A percentile compares a stretch with the other conserved stretches of the same genome.
Evolutionary conservation across 2,888 invertebrate genomes (phyloP).

Genomic region (Hydrotaea cyrtoneurina): DNA sequence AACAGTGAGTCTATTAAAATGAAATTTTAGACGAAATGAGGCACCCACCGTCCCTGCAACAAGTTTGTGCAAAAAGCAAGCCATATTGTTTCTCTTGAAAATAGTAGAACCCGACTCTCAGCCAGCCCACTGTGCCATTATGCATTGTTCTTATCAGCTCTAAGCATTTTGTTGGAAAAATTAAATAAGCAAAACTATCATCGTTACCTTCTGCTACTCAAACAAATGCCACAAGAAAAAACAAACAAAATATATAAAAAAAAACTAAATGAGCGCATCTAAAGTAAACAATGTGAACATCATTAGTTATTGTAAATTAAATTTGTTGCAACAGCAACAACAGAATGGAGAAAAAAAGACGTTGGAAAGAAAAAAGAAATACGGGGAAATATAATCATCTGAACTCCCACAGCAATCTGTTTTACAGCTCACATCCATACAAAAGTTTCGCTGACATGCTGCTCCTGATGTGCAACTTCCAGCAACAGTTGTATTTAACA

Average conservation of each 20-base stretch:
- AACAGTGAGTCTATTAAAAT: no score
- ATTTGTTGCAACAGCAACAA: slow-evolving; percentile 21
- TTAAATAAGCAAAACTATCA: background rate
- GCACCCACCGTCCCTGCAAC: no score
- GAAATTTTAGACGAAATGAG: no score
- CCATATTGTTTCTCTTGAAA: no score
- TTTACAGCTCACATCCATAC: background rate
- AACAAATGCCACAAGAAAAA: background rate
- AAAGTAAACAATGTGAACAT: slow-evolving; percentile 6
- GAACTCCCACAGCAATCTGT: slow-evolving; percentile 15
- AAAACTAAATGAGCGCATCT: background rate
- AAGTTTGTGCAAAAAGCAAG: no score
- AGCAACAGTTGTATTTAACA: slow-evolving; percentile 9
- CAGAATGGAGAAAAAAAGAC: background rate
- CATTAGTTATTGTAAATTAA: slow-evolving; percentile 35
- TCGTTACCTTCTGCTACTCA: slow-evolving; percentile 2
- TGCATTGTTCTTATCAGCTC: background rate
- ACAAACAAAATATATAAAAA: background rate
- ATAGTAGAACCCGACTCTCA: no score
- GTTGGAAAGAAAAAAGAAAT: background rate
- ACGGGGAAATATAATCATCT: background rate
- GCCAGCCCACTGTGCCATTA: background rate
- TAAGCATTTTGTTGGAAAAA: background rate
- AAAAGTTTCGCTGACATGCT: background rate
- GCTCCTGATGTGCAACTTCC: background rate